Conservation (phyloP, 2,797 vertebrate genomes). For the Melanotaenia maccullochi region DNA sequence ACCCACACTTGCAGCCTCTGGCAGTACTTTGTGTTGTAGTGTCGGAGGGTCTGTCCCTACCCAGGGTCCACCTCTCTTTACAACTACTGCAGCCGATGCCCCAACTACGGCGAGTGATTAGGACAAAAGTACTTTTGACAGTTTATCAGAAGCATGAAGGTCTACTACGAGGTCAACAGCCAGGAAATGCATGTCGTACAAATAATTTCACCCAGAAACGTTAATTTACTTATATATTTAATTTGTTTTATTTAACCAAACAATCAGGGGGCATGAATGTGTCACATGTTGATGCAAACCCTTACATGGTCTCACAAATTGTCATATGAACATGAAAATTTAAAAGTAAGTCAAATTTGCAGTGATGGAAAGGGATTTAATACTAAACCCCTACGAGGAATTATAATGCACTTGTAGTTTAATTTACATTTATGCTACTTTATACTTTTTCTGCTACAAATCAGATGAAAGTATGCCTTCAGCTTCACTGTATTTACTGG, state of each 20-base stretch:
- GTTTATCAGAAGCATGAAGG: background rate
- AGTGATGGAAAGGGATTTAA: background rate
- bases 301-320: background rate
- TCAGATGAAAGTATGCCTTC: background rate
- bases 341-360: background rate
- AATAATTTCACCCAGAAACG: background rate
- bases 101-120: conserved; percentile 53
- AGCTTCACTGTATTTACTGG: background rate
- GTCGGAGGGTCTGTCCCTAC: conserved; percentile 14
- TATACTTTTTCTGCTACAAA: background rate
- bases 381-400: background rate
- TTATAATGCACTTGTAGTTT: background rate
- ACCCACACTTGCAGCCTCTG: conserved; percentile 9
- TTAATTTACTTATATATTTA: background rate
- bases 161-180: background rate
- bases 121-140: conserved; percentile 30
- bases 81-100: conserved; percentile 30
- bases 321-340: background rate
- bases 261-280: background rate
- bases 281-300: background rate
- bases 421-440: background rate
- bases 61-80: conserved; percentile 19
- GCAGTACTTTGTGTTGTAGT: conserved; percentile 22
- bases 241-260: background rate
- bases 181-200: background rate